phyloP scores from a whole-genome alignment of 2,888 invertebrate species.

The Callyntrura guangdongensis region DNA sequence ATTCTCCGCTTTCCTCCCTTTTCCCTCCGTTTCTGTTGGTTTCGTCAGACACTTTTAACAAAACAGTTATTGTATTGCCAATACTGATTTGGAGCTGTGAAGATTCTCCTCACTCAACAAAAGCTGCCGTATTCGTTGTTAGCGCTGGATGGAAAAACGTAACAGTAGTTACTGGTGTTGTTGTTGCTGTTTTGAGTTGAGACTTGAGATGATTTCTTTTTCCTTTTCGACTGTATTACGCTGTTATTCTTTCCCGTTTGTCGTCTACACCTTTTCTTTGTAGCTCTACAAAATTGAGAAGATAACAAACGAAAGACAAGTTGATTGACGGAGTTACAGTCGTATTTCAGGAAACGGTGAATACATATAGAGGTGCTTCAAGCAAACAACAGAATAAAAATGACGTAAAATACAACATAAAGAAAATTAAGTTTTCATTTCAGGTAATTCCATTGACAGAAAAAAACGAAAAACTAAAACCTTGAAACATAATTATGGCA shows the following conservation, averaged over 20 bases:
- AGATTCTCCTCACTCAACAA: slow-evolving; percentile 24
- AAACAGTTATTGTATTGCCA: slow-evolving; percentile 69
- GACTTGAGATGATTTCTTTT: slow-evolving; percentile 39
- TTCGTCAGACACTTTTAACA: slow-evolving; percentile 74
- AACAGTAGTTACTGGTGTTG: slow-evolving; percentile 45
- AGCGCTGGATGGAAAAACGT: slow-evolving; percentile 29
- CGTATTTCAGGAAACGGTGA: background rate
- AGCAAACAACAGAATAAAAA: background rate
- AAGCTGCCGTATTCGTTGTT: slow-evolving; percentile 40
- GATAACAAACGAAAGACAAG: background rate
- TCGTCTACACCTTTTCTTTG: slow-evolving; percentile 19
- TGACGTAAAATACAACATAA: background rate
- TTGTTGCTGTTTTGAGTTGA: slow-evolving; percentile 28
- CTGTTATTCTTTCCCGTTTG: background rate
- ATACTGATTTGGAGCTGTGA: slow-evolving; percentile 38
- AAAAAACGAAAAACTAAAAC: background rate
- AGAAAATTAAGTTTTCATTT: background rate
- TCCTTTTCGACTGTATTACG: background rate
- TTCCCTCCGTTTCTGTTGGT: slow-evolving; percentile 44
- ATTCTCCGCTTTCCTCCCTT: slow-evolving; percentile 50
- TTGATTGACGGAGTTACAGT: slow-evolving; percentile 31
- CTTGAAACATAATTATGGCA: background rate
- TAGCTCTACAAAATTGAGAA: slow-evolving; percentile 36
- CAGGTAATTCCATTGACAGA: too few species aligned
- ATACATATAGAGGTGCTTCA: too few species aligned